A percentile compares a stretch with the other conserved stretches of the same genome.
Evolutionary conservation across 1,140 invertebrate genomes (phyloP).

Genomic region (Cardiocondyla obscurior): DNA sequence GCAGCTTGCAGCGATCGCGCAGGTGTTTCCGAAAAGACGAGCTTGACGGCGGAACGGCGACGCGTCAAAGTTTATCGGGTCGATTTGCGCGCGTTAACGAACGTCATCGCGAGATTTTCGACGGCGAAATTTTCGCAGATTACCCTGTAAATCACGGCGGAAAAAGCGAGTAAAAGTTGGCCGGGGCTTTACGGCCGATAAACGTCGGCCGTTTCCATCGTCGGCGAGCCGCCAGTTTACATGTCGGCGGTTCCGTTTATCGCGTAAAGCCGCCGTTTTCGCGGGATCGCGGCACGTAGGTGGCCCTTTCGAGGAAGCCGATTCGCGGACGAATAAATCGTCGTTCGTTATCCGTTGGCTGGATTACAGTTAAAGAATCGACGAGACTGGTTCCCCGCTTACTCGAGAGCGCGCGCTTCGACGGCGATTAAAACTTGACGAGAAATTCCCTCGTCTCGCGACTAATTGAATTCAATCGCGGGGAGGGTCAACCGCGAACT

Average conservation of each 20-base stretch:
- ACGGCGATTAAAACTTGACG: constrained; percentile 48
- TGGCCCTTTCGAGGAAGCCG: constrained; percentile 28
- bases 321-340: constrained; percentile 2
- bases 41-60: background rate
- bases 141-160: constrained; percentile 32
- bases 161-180: constrained; percentile 43
- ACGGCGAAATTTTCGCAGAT: background rate
- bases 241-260: constrained; percentile 41
- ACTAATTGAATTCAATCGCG: constrained; percentile 62
- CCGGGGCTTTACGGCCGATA: constrained; percentile 25
- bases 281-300: constrained; percentile 21
- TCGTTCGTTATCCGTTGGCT: background rate
- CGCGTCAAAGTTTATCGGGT: constrained; percentile 19
- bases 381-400: too few species aligned
- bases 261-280: constrained; percentile 38
- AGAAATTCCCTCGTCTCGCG: constrained; percentile 30
- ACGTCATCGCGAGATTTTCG: constrained; percentile 33
- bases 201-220: constrained; percentile 31
- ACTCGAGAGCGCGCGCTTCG: background rate
- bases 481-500: constrained; percentile 54
- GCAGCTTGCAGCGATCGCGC: background rate
- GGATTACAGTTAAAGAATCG: background rate
- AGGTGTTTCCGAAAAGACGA: background rate
- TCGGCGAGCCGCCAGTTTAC: constrained; percentile 3
- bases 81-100: background rate